These are phyloP conservation scores for Rhineura floridana DNA, from an alignment of 2,113 vertebrate species.

Conservation along the genomic window DNA sequence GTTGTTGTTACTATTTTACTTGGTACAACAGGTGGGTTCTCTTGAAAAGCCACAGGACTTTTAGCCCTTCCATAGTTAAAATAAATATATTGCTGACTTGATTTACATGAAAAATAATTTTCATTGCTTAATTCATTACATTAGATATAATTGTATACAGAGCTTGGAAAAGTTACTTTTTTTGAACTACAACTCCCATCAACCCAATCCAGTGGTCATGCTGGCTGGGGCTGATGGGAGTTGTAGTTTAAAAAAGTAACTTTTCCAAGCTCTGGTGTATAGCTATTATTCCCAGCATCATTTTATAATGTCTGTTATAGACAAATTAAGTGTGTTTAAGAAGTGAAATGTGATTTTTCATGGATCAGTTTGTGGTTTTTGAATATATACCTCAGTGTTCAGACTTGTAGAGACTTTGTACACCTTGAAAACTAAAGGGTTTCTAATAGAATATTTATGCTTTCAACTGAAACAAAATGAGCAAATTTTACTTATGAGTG, in stretches of 20 bases:
- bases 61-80: constrained; percentile 51
- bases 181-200: too few relatives aligned
- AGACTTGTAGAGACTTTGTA: not conserved
- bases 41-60: constrained; percentile 41
- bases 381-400: not conserved
- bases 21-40: constrained; percentile 88
- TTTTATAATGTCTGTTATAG: not conserved
- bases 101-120: constrained; percentile 54
- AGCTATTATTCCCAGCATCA: not conserved
- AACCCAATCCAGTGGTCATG: too few relatives aligned
- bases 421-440: not conserved
- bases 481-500: not conserved
- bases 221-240: too few relatives aligned
- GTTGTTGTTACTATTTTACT: constrained; percentile 94
- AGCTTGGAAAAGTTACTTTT: too few relatives aligned
- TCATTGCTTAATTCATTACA: not conserved
- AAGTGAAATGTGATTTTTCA: not conserved
- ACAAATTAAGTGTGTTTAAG: not conserved
- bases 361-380: not conserved
- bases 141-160: not conserved
- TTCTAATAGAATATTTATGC: not conserved
- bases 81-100: constrained; percentile 55
- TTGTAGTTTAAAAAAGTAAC: too few relatives aligned
- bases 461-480: not conserved
- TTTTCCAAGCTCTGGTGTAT: too few relatives aligned